A percentile compares a stretch with the other conserved stretches of the same genome.
phyloP scores from a whole-genome alignment of 2,113 vertebrate species.

The Henicopernis longicauda region DNA sequence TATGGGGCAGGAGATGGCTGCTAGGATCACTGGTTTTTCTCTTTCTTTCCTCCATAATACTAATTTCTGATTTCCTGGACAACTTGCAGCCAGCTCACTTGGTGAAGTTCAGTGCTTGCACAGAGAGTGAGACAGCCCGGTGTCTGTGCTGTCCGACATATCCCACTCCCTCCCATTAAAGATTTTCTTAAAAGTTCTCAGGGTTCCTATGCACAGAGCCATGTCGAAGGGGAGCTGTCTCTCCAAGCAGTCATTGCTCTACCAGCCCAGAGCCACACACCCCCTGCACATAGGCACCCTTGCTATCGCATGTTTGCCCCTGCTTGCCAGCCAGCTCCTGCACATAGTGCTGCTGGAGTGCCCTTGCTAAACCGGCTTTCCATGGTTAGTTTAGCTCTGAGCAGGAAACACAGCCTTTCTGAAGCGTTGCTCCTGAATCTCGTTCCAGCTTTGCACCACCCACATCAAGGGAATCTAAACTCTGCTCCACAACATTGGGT shows the following conservation, averaged over 20 bases:
- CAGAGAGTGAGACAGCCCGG: background rate
- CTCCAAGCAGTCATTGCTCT: background rate
- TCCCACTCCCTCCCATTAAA: background rate
- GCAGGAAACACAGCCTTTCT: background rate
- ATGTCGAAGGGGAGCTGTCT: background rate
- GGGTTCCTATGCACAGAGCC: background rate
- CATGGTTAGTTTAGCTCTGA: rapidly evolving
- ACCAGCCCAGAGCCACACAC: background rate
- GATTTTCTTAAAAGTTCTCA: background rate
- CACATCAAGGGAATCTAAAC: background rate
- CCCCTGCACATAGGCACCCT: background rate
- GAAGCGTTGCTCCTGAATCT: background rate
- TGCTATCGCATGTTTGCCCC: background rate
- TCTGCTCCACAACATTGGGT: background rate
- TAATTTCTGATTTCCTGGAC: background rate
- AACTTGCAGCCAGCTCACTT: background rate
- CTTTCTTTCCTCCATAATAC: background rate
- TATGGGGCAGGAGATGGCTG: background rate
- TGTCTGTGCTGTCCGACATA: background rate
- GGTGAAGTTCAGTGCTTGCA: background rate
- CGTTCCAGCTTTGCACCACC: background rate
- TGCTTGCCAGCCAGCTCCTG: background rate
- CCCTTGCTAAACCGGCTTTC: background rate
- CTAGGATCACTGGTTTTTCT: background rate
- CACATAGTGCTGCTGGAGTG: background rate